Base-by-base conservation (phyloP, 2,797 vertebrate species). In the Coendou prehensilis region DNA sequence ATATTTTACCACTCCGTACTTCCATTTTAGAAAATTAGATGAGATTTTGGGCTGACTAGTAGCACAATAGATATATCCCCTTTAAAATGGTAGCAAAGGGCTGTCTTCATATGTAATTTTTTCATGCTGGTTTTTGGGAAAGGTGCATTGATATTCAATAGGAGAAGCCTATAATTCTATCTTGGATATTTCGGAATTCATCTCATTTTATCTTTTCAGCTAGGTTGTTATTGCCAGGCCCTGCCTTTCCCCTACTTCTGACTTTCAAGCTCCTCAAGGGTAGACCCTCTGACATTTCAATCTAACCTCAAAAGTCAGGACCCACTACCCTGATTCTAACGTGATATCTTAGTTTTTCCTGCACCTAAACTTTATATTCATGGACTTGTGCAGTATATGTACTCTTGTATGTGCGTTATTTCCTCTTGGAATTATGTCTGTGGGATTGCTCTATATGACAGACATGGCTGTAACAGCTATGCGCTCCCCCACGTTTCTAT, bases 31-130 rank as follows among this genome's bases (percentile, higher is more conserved):
- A 54, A 81, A 69, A 61, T 14, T n/a, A 9, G 33, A 61, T 81
- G n/a, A 22, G 57, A 73, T 41, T 89, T 86, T 86, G n/a, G 23
- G 10, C 56, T 90, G 37, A 56, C 37, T 63, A 79, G 86, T 26
- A 50, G 11, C 20, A 54, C 11, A 28, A 22, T 22, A 10, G 64
- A 82, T 45, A 33, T 9, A 41, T 30, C 20, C 22, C 63, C 59
- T 86, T 86, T 94, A 50, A 90, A 93, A 37, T 76, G 76, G 54
- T 87, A 37, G 15, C 8, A 82, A 92, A 89, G 67, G 82, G 10
- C 11, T 63, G 26, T 52, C 73, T 75, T 92, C 54, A 30, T 30
- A 13, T 23, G 59, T 23, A 22, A 41, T 9, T 10, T 41, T 69
- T 71, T 41, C 8, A 5, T 67, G 17, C 20, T 41, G 37, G 41